These are phyloP conservation scores for Anabacerthia variegaticeps DNA, from an alignment of 2,797 vertebrate genomes.

Conservation along the genomic window DNA sequence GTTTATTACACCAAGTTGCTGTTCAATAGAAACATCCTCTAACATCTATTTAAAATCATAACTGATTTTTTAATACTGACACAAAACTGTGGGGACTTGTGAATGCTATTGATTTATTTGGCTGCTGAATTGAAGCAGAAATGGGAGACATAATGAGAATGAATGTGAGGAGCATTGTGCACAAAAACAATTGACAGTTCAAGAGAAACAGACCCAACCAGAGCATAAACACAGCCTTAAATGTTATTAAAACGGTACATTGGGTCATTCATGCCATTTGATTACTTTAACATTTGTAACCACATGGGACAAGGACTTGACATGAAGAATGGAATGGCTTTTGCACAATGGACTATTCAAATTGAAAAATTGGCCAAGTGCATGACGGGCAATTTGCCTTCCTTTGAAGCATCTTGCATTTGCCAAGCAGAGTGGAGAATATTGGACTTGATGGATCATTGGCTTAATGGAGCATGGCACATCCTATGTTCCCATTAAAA, in stretches of 20 bases:
- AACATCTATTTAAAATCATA: not conserved
- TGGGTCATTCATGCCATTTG: not conserved
- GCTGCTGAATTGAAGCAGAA: conserved; percentile 10
- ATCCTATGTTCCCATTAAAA: conserved; percentile 23
- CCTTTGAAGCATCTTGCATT: conserved; percentile 23
- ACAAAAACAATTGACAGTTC: conserved; percentile 2
- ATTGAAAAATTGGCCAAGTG: conserved; percentile 3
- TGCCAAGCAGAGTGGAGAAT: not conserved
- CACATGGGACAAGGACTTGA: conserved; percentile 1
- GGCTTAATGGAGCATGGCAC: conserved; percentile 32
- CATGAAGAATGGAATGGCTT: conserved; percentile 18
- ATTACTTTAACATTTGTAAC: conserved; percentile 25
- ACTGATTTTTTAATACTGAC: not conserved
- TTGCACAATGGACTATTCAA: conserved; percentile 17
- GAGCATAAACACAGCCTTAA: conserved; percentile 10
- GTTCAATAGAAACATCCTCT: not conserved
- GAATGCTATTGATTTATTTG: not conserved
- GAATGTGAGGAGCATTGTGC: not conserved
- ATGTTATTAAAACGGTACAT: not conserved
- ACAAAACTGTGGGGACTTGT: not conserved
- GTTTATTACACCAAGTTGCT: not conserved
- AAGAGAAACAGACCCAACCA: conserved; percentile 1
- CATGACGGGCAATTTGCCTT: not conserved
- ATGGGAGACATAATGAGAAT: conserved; percentile 21
- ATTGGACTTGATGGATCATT: not conserved